Conservation (phyloP, 2,797 vertebrate species). For the Geotrypetes seraphini region DNA sequence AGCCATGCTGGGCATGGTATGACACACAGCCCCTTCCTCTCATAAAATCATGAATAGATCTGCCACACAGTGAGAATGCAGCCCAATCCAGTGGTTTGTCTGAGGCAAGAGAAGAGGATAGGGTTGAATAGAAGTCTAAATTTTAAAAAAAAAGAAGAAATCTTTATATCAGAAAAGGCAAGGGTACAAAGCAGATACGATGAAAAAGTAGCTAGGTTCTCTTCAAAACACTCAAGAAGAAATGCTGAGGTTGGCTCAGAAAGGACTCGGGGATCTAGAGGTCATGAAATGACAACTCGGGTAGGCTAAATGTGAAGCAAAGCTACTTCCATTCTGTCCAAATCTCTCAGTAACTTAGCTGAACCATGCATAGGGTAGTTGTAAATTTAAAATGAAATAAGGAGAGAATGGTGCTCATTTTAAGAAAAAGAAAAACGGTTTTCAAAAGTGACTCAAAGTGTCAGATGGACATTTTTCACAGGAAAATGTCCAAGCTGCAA, state of each 20-base stretch:
- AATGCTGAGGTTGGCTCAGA: background rate
- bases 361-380: too few species aligned
- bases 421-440: too few species aligned
- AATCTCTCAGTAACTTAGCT: too few species aligned
- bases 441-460: too few species aligned
- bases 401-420: too few species aligned
- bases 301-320: background rate
- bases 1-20: conserved; percentile 29
- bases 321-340: background rate
- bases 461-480: too few species aligned
- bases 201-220: too few species aligned
- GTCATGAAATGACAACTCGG: background rate
- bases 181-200: conserved; percentile 3
- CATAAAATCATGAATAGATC: conserved; percentile 30
- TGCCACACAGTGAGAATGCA: conserved; percentile 21
- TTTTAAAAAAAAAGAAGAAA: conserved; percentile 19
- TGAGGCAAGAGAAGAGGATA: conserved; percentile 26
- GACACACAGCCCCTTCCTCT: conserved; percentile 31
- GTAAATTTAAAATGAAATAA: too few species aligned
- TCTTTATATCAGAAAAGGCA: background rate
- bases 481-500: too few species aligned
- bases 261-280: background rate
- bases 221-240: background rate
- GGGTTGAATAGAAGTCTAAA: conserved; percentile 25
- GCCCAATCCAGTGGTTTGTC: conserved; percentile 10